Evolutionary conservation across 2,888 invertebrate species (phyloP).

Genomic region (Adelphocoris suturalis): DNA sequence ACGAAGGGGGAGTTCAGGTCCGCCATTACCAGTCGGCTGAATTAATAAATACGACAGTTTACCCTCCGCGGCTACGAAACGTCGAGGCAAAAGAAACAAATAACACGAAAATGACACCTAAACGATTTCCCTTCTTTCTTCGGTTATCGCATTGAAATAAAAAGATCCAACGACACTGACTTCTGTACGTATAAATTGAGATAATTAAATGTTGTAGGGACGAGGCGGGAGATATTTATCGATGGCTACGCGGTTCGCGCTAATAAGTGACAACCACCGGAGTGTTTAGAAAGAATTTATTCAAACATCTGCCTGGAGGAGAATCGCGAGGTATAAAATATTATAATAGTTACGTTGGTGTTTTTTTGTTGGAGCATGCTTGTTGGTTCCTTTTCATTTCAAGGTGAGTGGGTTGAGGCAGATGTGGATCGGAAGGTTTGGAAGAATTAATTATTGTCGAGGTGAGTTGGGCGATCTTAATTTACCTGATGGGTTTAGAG

Average conservation of each 20-base stretch:
- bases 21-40: neutral
- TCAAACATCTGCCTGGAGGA: constrained; percentile 3
- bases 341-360: neutral
- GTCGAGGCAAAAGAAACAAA: neutral
- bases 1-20: neutral
- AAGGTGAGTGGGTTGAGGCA: constrained; percentile 24
- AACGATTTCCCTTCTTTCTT: neutral
- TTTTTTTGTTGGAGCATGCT: neutral
- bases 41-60: constrained; percentile 18
- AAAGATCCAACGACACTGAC: constrained; percentile 12
- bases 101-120: constrained; percentile 22
- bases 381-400: constrained; percentile 9
- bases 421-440: constrained; percentile 6
- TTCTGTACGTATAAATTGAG: constrained; percentile 21
- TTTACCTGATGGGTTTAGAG: neutral
- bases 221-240: constrained; percentile 27
- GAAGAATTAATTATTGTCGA: constrained; percentile 21
- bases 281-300: constrained; percentile 18
- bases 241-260: neutral
- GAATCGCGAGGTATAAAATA: constrained; percentile 27
- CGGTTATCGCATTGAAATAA: neutral
- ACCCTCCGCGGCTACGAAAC: neutral
- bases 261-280: constrained; percentile 24
- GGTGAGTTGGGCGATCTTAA: neutral
- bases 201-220: neutral